Base-by-base conservation (phyloP, 1,140 invertebrate species). In the Coenobita brevimanus region DNA sequence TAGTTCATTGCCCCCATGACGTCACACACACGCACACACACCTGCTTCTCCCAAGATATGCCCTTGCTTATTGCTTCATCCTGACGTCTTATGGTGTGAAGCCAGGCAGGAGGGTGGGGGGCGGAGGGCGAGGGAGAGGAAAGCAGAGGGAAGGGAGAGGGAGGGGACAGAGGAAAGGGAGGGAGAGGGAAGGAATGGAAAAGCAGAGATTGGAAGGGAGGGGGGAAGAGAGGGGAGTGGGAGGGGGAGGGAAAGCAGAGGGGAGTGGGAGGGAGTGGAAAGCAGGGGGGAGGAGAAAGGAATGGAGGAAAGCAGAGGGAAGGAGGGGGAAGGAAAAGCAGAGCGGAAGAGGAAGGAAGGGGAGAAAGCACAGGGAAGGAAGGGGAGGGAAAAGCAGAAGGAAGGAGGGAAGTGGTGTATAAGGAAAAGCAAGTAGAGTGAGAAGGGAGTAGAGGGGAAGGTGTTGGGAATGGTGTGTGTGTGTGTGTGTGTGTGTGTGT, bases 401-500 rank as follows among this genome's bases (percentile, higher is more conserved):
- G 30, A 46, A 54, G 50, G 50, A 33, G 50, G 50, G 54, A 17
- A 62, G 78, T n/a, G 78, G 38, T n/a, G 24, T 54, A 81, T 36
- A 81, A 36, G 38, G 57, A 33, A 43, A 57, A 15, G 41, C 24
- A 36, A 43, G 21, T 15, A 54, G 46, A 30, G 75, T n/a, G 64
- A 24, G 64, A 24, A n/a, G 38, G 33, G 71, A 41, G 71, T 10
- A 33, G 71, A 24, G 8, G 64, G 64, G 64, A 33, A 24, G 64
- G 17, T 64, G 3, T 21, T 64, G 62, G 6, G 27, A 10, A 24
- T 21, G 6, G n/a, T n/a, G 62, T 64, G 8, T 64, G 62, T 64
- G 62, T 24, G 62, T 64, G 62, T 64, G 62, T 64, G 62, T 64
- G 62, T 64, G 62, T 64, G 62, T 64, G n/a, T 64, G 62, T 64